Evolutionary conservation across 2,888 invertebrate genomes (phyloP), one percentile per base, ranked within the genome.

Genomic region (Augochlorella aurata): DNA sequence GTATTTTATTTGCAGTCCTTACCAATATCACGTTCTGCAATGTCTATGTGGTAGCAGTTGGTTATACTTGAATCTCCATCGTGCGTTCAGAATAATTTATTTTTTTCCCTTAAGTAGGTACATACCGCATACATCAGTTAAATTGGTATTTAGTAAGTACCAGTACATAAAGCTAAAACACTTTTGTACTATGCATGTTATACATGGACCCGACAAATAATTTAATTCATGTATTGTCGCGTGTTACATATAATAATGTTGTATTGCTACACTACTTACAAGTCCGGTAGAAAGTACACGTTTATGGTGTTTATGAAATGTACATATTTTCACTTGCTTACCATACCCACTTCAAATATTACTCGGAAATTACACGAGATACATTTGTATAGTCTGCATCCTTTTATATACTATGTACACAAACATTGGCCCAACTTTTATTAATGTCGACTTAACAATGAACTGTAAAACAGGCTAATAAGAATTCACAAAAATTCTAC

Each of bases 81-180:
- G 65, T 61, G 69, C 83, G 71, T 81, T 83, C 79, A 84, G 86
- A 89, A 88, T 90, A 90, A 90, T 90, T 90, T 90, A 90, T 88
- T 90, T 83, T 77, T 81, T 79, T 73, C 24, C 58, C 81, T 84
- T 85, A 85, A 87, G 79, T 89, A 87, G 85, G 81, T 88, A 90
- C 86, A 90, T 89, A 88, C 75, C 79, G 83, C 87, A 76, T 90
- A 88, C 77, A 86, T 82, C 58, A 81, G 84, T 61, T 54, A 75
- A 81, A 71, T 81, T 81, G 74, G 80, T 81, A 79, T 79, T 82
- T 83, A 54, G 67, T 81, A 83, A 85, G 73, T 88, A 88, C 79
- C 82, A 88, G 91, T 90, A 92, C 92, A 92, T 86, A 92, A 92
- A 92, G 91, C 91, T 92, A 92, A 92, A 92, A 92, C 91, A 91